These are phyloP conservation scores for Pogonophryne albipinna DNA, from an alignment of 2,797 vertebrate genomes.

Conservation along the genomic window DNA sequence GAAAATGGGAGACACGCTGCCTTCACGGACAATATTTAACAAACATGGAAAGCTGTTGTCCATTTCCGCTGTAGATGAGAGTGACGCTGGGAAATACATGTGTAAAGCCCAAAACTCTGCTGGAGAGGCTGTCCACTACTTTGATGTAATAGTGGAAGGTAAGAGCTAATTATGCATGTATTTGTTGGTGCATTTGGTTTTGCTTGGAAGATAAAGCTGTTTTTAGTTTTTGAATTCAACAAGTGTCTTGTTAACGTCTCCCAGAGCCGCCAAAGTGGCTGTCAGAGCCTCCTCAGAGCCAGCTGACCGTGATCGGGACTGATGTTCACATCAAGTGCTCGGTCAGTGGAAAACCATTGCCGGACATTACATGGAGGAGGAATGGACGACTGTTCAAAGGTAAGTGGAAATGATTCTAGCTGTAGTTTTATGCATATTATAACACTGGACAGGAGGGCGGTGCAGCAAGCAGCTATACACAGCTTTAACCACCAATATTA, in stretches of 20 bases:
- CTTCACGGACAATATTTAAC: slow-evolving; percentile 69
- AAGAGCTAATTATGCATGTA: slow-evolving; percentile 30
- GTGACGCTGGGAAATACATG: slow-evolving; percentile 89
- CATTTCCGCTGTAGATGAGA: slow-evolving; percentile 83
- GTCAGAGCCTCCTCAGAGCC: slow-evolving; percentile 84
- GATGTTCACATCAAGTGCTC: slow-evolving; percentile 90
- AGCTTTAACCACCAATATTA: background rate
- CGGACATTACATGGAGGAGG: slow-evolving; percentile 89
- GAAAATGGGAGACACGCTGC: slow-evolving; percentile 83
- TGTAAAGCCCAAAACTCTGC: slow-evolving; percentile 89
- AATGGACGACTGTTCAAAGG: slow-evolving; percentile 88
- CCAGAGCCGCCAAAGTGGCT: slow-evolving; percentile 93
- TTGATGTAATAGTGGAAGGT: slow-evolving; percentile 93
- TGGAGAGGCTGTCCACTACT: slow-evolving; percentile 87
- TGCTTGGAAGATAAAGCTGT: slow-evolving; percentile 23
- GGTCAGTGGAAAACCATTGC: slow-evolving; percentile 89
- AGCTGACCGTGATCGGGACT: slow-evolving; percentile 85
- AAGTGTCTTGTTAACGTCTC: slow-evolving; percentile 43
- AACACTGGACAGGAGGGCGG: slow-evolving; percentile 1
- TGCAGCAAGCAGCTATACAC: background rate
- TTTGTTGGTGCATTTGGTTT: slow-evolving; percentile 29
- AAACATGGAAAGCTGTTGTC: slow-evolving; percentile 88
- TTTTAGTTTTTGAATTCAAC: slow-evolving; percentile 55
- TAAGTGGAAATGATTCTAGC: slow-evolving; percentile 72
- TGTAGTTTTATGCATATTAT: slow-evolving; percentile 22